These are phyloP conservation scores for Platichthys flesus DNA, from an alignment of 2,113 vertebrate genomes.

Conservation along the genomic window DNA sequence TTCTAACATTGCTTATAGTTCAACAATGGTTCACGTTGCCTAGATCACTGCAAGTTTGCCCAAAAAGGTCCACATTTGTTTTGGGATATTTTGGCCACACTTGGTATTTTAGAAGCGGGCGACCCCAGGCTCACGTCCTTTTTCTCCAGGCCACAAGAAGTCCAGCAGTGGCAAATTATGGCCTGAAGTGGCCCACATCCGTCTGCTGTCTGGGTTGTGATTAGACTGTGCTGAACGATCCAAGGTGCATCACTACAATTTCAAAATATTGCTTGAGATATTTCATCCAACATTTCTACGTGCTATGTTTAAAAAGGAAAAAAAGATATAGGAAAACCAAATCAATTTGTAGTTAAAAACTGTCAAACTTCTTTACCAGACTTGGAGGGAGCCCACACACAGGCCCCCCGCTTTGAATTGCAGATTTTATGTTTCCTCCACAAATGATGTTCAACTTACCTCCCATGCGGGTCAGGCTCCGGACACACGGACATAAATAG, in stretches of 20 bases:
- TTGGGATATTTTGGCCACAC: background rate
- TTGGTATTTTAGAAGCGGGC: background rate
- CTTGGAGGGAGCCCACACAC: slow-evolving; percentile 15
- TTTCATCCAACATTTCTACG: too few relatives aligned
- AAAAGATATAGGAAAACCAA: background rate
- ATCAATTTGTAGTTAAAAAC: background rate
- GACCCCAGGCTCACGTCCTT: background rate
- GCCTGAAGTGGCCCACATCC: background rate
- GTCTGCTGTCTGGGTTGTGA: background rate
- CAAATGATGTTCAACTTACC: background rate
- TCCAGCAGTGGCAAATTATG: background rate
- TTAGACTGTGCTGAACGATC: background rate
- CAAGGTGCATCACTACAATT: too few relatives aligned
- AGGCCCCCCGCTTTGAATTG: slow-evolving; percentile 14
- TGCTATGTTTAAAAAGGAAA: background rate
- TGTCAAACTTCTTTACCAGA: slow-evolving; percentile 30
- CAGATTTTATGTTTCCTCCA: slow-evolving; percentile 33
- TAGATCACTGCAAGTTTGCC: background rate
- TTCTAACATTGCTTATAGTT: background rate
- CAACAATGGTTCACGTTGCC: too few relatives aligned
- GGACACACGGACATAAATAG: slow-evolving; percentile 63
- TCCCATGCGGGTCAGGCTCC: slow-evolving; percentile 24
- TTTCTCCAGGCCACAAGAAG: background rate
- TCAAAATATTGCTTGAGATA: too few relatives aligned
- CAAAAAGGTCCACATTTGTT: background rate